Evolutionary conservation across 1,140 invertebrate genomes (phyloP), one percentile per base, ranked within the genome.

Genomic region (Harlomillsia oculata): DNA sequence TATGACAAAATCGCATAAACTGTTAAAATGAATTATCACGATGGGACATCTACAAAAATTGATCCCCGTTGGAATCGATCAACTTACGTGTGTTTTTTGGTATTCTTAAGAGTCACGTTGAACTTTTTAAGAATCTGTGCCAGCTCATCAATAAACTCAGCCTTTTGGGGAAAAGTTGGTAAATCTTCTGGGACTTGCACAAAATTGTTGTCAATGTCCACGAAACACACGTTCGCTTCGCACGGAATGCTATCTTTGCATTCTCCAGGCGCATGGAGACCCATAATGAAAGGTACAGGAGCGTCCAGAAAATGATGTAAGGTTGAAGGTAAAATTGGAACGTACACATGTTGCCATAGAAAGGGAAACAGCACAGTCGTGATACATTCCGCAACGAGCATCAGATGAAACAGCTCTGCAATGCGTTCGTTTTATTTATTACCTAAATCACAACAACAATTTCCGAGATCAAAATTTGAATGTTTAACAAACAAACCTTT

Each of bases 231-330:
- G 57, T 90, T 89, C 4, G 87, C 89, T 74, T 87, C 80, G 5
- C 78, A 80, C 11, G 79, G 78, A 8, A 82, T 69, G 64, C 70
- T 51, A 69, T 69, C 80, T 74, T 72, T 30, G 75, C 74, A 78
- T 6, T 58, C 50, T 1, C 52, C 44, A n/a, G 56, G 54, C 18
- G 66, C 67, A 63, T 81, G 79, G n/a, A 82, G 65, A 11, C 96
- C 96, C 95, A 99, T 99, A 51, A 99, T 84, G 72, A 95, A 99
- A 16, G 97, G 96, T 26, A 99, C 95, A 0, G 97, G 97, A 11
- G 97, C 96, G 76, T 99, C 96, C 13, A 99, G 77, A 74, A 99
- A 99, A 69, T 97, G 92, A 65, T 91, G 83, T 41, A 98, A 76
- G 16, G 91, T 90, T 20, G 91, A 84, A 2, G 96, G 96, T 59